Evolutionary conservation across 2,797 vertebrate species (phyloP), one percentile per base, ranked within the genome.

Genomic region (Myotis vivesi): DNA sequence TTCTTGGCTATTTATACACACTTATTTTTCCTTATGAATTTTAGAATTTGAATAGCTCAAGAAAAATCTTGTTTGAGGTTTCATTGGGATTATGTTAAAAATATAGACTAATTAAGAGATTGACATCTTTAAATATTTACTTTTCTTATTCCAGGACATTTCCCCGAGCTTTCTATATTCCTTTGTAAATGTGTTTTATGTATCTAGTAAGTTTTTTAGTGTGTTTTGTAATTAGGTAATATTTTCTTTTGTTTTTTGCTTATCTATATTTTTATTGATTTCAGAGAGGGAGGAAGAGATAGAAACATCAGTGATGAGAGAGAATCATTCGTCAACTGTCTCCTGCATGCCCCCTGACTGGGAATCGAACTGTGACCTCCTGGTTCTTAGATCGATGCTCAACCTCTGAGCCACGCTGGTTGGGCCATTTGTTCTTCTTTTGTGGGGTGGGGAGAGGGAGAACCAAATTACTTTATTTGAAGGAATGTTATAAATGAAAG

Each of bases 21-120:
- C 64, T 49, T 80, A 66, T 64, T 91, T 82, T 87, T 76, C 25
- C 20, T 76, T 81, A 28, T 59, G 59, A 91, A 91, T 81, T 87
- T 91, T 53, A 66, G 68, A 76, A 71, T 76, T 82, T 72, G 33
- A 57, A 41, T 91, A 66, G 66, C 59, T 84, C 11, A 36, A 28
- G 17, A 46, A 87, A 55, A 87, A 41, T 73, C 28, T 53, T 51
- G 6, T 72, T 33, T 94, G 38, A 20, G 19, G 38, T 91, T 91
- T 91, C 46, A n/a, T 16, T 73, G 38, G 46, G 23, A 38, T 91
- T 28, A 41, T 91, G 68, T 94, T 86, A 73, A 86, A 80, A 86
- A 91, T 79, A 59, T 30, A 77, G 44, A 71, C 28, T 84, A 49
- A 55, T 30, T 49, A 53, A 75, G 72, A 53, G 41, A 71, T 64